Evolutionary conservation across 1,140 invertebrate species (phyloP).

Genomic region (Aleiodes sp.): DNA sequence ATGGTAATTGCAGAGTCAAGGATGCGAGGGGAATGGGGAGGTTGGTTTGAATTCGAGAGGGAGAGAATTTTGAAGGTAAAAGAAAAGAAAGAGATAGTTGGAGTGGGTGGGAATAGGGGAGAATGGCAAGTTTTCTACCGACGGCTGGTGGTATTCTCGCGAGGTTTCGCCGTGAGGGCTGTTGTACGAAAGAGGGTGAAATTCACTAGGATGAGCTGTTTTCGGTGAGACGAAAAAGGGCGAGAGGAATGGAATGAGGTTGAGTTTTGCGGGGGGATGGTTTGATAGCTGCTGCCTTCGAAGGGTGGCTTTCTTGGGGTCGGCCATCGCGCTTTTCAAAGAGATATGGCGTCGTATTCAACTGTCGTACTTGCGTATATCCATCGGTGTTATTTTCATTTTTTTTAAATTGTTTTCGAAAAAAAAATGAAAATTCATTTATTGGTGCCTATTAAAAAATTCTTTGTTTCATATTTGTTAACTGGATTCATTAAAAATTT

Average conservation of each 20-base stretch:
- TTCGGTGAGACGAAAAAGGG: constrained; percentile 16
- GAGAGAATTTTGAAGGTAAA: constrained; percentile 13
- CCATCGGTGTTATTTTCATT: constrained; percentile 17
- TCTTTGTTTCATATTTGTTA: constrained; percentile 6
- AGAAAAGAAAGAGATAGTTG: constrained; percentile 1
- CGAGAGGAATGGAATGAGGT: constrained; percentile 31
- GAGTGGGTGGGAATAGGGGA: background rate
- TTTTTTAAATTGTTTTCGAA: background rate
- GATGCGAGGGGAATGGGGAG: background rate
- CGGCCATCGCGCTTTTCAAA: constrained; percentile 61
- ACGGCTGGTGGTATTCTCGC: constrained; percentile 54
- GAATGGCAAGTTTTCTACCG: constrained; percentile 35
- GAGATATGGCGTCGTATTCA: constrained; percentile 59
- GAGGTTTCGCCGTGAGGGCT: constrained; percentile 41
- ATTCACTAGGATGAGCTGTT: constrained; percentile 23
- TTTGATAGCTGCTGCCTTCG: constrained; percentile 51
- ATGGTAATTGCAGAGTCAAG: constrained; percentile 46
- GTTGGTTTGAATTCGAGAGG: constrained; percentile 13
- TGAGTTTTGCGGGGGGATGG: constrained; percentile 47
- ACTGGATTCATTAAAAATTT: background rate
- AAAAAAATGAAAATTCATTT: background rate
- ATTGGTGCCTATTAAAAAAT: constrained; percentile 12
- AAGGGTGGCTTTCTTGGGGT: constrained; percentile 60
- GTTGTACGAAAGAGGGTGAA: constrained; percentile 22
- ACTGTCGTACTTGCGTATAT: constrained; percentile 4